Evolutionary conservation across 1,140 invertebrate genomes (phyloP).

Genomic region (Tetranychus cinnabarinus): DNA sequence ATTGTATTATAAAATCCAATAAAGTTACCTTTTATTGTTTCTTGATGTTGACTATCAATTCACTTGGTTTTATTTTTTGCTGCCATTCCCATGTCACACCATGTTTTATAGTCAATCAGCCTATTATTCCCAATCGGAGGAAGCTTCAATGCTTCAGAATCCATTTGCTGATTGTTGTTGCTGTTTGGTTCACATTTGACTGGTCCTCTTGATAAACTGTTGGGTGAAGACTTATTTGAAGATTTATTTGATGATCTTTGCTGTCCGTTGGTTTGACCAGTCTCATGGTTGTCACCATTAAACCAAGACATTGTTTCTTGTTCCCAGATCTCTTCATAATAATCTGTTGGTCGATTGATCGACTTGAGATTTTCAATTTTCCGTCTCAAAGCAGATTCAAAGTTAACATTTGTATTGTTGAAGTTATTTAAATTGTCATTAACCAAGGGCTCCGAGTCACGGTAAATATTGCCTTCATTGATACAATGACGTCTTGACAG

Average conservation of each 20-base stretch:
- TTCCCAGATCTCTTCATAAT: background rate
- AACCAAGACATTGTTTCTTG: constrained; percentile 1
- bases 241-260: background rate
- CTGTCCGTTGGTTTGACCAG: background rate
- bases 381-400: background rate
- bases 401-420: background rate
- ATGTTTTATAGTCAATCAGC: background rate
- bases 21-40: too few relatives aligned
- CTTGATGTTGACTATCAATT: too few relatives aligned
- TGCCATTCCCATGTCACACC: background rate
- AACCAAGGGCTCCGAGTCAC: too few relatives aligned
- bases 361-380: background rate
- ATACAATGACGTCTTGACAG: too few relatives aligned
- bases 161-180: too few relatives aligned
- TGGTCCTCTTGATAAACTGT: background rate
- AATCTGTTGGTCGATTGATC: background rate
- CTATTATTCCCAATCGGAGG: background rate
- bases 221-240: too few relatives aligned
- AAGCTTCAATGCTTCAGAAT: background rate
- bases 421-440: too few relatives aligned
- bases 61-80: background rate
- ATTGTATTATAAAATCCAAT: too few relatives aligned
- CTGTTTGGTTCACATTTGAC: too few relatives aligned
- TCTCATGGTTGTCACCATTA: background rate
- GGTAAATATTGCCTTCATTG: too few relatives aligned